A percentile compares a stretch with the other conserved stretches of the same genome.
Evolutionary conservation across 2,113 vertebrate genomes (phyloP).

Genomic region (Rhinichthys klamathensis): DNA sequence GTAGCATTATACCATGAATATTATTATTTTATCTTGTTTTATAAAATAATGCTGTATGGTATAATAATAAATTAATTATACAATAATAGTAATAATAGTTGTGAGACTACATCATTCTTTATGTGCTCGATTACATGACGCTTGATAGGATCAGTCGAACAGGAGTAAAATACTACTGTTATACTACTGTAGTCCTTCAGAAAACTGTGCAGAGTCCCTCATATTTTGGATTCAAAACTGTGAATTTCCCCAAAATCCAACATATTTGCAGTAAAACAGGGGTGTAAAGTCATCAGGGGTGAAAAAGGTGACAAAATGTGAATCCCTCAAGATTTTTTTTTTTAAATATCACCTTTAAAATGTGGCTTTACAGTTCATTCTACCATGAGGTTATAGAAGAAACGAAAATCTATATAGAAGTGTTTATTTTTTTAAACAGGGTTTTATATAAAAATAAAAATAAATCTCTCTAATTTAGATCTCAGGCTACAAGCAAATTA

Average conservation of each 20-base stretch:
- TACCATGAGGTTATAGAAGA: too few species aligned
- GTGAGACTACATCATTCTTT: neutral
- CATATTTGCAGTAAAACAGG: neutral
- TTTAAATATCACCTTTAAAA: too few species aligned
- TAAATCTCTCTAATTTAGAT: neutral
- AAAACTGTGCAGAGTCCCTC: neutral
- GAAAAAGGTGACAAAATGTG: neutral
- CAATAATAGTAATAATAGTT: neutral
- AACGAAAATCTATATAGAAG: too few species aligned
- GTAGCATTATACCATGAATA: neutral
- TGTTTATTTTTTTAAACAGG: too few species aligned
- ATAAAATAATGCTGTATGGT: neutral
- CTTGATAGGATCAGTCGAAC: neutral
- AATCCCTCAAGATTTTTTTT: accelerated
- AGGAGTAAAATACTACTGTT: neutral
- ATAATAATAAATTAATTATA: neutral
- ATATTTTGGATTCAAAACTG: neutral
- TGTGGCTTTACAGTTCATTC: too few species aligned
- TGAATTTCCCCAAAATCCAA: neutral
- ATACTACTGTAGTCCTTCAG: neutral
- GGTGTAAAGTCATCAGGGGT: neutral
- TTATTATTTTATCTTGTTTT: neutral
- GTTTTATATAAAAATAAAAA: too few species aligned
- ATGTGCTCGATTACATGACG: neutral
- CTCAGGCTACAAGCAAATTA: neutral